These are phyloP conservation scores for Mustela erminea DNA, from an alignment of 2,797 vertebrate species.

Conservation along the genomic window DNA sequence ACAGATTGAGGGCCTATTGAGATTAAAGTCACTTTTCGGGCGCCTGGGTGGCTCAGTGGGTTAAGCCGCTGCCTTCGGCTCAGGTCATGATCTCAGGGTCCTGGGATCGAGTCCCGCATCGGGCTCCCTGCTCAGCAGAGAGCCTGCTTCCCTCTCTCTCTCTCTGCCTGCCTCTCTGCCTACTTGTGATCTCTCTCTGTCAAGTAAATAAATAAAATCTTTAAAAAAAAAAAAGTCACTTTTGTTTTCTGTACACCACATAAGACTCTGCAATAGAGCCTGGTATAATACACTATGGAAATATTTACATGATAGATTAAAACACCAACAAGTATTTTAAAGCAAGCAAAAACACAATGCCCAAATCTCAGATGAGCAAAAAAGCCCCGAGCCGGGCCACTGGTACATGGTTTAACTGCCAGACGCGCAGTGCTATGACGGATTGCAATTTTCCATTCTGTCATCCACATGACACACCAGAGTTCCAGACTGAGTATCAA, in stretches of 20 bases:
- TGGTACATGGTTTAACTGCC: too few species aligned
- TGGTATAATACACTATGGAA: neutral
- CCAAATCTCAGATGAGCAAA: neutral
- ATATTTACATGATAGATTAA: neutral
- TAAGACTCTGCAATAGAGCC: neutral
- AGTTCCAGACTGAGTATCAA: neutral
- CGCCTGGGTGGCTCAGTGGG: too few species aligned
- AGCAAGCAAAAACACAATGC: neutral
- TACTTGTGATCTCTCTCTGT: too few species aligned
- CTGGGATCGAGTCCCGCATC: too few species aligned
- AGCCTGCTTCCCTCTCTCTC: too few species aligned
- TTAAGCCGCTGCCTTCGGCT: too few species aligned
- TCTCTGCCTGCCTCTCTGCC: too few species aligned
- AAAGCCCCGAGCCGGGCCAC: neutral
- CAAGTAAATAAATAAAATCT: too few species aligned
- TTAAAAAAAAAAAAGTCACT: too few species aligned
- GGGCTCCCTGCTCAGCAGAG: too few species aligned
- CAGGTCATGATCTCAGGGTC: too few species aligned
- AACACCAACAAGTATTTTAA: neutral
- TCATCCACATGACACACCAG: neutral
- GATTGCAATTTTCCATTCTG: neutral
- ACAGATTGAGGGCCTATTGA: neutral
- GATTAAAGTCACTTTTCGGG: neutral
- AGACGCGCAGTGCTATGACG: rapidly evolving
- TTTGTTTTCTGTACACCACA: neutral